Percentiles rank a stretch among this genome's conserved stretches.
Evolutionary conservation across 92 coral and sea anemone genomes (phyloP).

Genomic region (Scolanthus callimorphus): DNA sequence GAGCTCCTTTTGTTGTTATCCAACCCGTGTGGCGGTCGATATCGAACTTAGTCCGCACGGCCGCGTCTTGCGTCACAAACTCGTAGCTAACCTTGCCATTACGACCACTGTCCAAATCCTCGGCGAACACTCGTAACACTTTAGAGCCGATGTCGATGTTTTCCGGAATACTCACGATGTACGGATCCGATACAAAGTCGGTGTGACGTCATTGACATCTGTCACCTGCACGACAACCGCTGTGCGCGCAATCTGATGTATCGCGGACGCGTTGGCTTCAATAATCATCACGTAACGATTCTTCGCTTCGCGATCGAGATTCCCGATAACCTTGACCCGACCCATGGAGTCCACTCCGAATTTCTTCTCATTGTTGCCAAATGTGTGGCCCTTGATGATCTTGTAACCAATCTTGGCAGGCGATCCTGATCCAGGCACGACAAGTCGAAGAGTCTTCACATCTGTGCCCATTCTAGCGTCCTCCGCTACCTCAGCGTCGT

Average conservation of each 20-base stretch:
- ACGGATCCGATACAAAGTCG: conserved; percentile 82
- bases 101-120: conserved; percentile 68
- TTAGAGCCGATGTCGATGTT: conserved; percentile 76
- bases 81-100: conserved; percentile 74
- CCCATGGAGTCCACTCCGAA: conserved; percentile 68
- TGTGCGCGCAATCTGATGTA: conserved; percentile 75
- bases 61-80: conserved; percentile 31
- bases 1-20: conserved; percentile 71
- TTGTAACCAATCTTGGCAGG: conserved; percentile 52
- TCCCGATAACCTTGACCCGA: conserved; percentile 33
- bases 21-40: conserved; percentile 79
- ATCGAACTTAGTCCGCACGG: conserved; percentile 43
- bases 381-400: conserved; percentile 62
- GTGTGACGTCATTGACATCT: conserved; percentile 84
- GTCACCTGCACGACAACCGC: conserved; percentile 68
- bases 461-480: conserved; percentile 22
- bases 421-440: conserved; percentile 54
- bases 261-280: conserved; percentile 72
- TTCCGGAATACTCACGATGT: conserved; percentile 82
- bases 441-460: conserved; percentile 39
- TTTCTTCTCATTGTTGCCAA: conserved; percentile 32
- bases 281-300: conserved; percentile 82
- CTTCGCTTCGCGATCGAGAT: conserved; percentile 67
- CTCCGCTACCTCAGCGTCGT: conserved; percentile 58
- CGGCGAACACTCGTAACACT: conserved; percentile 91